Percentiles rank a stretch among this genome's conserved stretches.
These are phyloP conservation scores for Myotis daubentonii DNA, from an alignment of 2,797 vertebrate genomes.

Conservation along the genomic window DNA sequence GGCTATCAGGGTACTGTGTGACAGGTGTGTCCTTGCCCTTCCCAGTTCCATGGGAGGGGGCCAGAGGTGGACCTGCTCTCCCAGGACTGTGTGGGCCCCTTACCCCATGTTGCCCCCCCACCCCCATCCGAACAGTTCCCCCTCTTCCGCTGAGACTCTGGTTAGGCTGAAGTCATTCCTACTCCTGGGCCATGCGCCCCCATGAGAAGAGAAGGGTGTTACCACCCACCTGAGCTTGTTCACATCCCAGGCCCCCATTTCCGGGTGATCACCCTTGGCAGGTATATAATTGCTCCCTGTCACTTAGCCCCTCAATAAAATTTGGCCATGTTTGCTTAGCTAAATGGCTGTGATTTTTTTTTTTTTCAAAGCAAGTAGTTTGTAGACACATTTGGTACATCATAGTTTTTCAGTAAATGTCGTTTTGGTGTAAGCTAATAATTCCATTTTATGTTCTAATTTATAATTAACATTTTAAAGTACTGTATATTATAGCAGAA, in stretches of 20 bases:
- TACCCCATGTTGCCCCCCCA: fast-evolving
- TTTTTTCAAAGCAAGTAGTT: not conserved
- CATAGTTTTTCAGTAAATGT: not conserved
- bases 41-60: not conserved
- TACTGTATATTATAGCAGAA: not conserved
- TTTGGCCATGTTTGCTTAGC: not conserved
- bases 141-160: not conserved
- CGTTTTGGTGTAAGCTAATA: not conserved
- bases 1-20: not conserved
- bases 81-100: fast-evolving
- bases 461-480: not conserved
- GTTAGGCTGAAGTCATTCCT: not conserved
- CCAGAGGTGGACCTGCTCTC: not conserved
- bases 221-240: not conserved
- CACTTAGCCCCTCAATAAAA: not conserved
- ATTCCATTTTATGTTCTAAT: not conserved
- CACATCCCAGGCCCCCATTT: no score
- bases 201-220: not conserved
- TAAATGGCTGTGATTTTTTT: not conserved
- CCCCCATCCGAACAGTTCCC: not conserved
- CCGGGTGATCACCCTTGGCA: no score
- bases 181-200: not conserved
- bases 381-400: not conserved
- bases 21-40: no score
- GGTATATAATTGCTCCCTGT: not conserved